These are phyloP conservation scores for Trachythela sp. DNA, from an alignment of 64 coral and sea anemone genomes.

Conservation along the genomic window DNA sequence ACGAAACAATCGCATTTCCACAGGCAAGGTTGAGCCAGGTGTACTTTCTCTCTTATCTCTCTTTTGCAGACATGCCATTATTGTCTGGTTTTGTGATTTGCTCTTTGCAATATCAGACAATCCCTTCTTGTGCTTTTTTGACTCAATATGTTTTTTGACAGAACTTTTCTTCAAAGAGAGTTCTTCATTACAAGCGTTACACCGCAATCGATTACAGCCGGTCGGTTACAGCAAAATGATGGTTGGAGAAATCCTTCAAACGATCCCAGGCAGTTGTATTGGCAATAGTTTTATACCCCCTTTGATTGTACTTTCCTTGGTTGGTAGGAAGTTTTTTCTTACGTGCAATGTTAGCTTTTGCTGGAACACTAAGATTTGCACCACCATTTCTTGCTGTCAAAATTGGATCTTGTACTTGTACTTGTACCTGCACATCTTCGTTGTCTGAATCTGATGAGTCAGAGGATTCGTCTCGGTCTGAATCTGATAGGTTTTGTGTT, in stretches of 20 bases:
- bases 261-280: no score
- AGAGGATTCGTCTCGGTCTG: conserved; percentile 28
- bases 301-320: no score
- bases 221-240: conserved; percentile 24
- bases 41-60: conserved; percentile 26
- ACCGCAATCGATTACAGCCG: conserved; percentile 24
- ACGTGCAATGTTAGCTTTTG: conserved; percentile 31
- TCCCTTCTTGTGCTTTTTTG: conserved; percentile 38
- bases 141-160: no score
- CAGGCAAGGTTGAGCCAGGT: conserved; percentile 39
- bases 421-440: conserved; percentile 43
- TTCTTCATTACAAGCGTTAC: conserved; percentile 36
- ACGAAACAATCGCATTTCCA: no score
- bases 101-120: conserved; percentile 21
- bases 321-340: conserved; percentile 40
- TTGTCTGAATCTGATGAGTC: conserved; percentile 30
- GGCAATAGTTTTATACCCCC: no score
- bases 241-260: conserved; percentile 21
- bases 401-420: conserved; percentile 40
- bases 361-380: conserved; percentile 27
- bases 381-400: conserved; percentile 33
- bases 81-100: conserved; percentile 34
- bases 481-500: conserved; percentile 39
- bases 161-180: conserved; percentile 36
- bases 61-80: conserved; percentile 38